Evolutionary conservation across 1,140 invertebrate genomes (phyloP).

Genomic region (Pogonomyrmex barbatus): DNA sequence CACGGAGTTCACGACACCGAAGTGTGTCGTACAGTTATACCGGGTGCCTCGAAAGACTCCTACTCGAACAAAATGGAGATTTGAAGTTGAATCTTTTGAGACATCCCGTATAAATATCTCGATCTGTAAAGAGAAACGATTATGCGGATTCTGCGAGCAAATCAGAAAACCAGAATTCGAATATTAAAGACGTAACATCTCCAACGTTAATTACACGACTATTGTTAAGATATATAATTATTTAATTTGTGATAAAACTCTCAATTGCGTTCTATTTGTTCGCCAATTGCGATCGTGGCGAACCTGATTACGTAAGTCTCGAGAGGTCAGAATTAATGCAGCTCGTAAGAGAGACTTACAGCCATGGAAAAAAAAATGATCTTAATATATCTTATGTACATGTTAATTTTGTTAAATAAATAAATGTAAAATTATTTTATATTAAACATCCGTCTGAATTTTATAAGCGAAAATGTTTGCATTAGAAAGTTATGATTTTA

Average conservation of each 20-base stretch:
- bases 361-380: conserved; percentile 30
- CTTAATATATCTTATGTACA: conserved; percentile 20
- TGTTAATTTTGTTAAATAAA: conserved; percentile 44
- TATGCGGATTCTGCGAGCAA: conserved; percentile 17
- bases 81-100: background rate
- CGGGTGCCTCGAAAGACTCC: background rate
- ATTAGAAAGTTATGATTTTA: background rate
- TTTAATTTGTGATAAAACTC: conserved; percentile 56
- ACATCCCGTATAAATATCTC: background rate
- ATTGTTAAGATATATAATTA: background rate
- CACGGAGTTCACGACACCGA: conserved; percentile 16
- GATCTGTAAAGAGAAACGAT: conserved; percentile 14
- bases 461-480: background rate
- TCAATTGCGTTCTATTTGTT: background rate
- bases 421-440: conserved; percentile 17
- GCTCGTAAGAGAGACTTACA: background rate
- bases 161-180: background rate
- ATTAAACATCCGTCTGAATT: conserved; percentile 6
- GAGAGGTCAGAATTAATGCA: background rate
- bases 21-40: conserved; percentile 1
- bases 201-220: background rate
- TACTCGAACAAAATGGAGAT: background rate
- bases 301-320: conserved; percentile 17
- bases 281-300: background rate
- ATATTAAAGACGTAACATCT: conserved; percentile 19